A percentile compares a stretch with the other conserved stretches of the same genome.
Conservation (phyloP, 2,888 invertebrate species). For the Chesias legatella region DNA sequence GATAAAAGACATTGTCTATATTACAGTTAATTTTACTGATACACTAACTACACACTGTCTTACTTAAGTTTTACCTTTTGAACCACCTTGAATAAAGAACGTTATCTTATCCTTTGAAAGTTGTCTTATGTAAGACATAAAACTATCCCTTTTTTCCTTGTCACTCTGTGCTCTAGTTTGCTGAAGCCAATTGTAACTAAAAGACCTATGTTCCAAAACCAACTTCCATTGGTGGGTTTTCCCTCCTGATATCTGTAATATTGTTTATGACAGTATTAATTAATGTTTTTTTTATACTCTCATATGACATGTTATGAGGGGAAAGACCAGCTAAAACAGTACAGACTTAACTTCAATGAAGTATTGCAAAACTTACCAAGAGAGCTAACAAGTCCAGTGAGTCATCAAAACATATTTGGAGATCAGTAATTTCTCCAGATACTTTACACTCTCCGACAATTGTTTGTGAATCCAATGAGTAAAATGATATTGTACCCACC, state of each 20-base stretch:
- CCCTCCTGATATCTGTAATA: slow-evolving; percentile 85
- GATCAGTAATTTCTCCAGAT: slow-evolving; percentile 80
- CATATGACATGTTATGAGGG: neutral
- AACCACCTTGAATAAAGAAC: slow-evolving; percentile 64
- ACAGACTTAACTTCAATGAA: too few relatives aligned
- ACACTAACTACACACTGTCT: too few relatives aligned
- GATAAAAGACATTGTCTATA: too few relatives aligned
- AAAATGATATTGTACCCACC: slow-evolving; percentile 83
- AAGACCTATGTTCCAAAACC: slow-evolving; percentile 88
- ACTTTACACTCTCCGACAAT: slow-evolving; percentile 85
- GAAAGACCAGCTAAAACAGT: too few relatives aligned
- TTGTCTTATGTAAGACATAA: slow-evolving; percentile 73
- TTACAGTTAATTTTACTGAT: too few relatives aligned
- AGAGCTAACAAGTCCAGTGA: slow-evolving; percentile 79
- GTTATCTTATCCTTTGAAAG: slow-evolving; percentile 76
- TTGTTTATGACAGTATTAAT: too few relatives aligned
- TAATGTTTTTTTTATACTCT: too few relatives aligned
- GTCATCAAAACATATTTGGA: slow-evolving; percentile 87
- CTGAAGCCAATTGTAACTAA: slow-evolving; percentile 85
- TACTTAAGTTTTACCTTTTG: slow-evolving; percentile 52
- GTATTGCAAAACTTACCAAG: too few relatives aligned
- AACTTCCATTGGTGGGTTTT: slow-evolving; percentile 90
- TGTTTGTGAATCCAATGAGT: slow-evolving; percentile 85
- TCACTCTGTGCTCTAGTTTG: slow-evolving; percentile 62
- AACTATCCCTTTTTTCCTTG: slow-evolving; percentile 67